Base-by-base conservation (phyloP, 2,888 invertebrate genomes). In the Tupiocoris notatus region DNA sequence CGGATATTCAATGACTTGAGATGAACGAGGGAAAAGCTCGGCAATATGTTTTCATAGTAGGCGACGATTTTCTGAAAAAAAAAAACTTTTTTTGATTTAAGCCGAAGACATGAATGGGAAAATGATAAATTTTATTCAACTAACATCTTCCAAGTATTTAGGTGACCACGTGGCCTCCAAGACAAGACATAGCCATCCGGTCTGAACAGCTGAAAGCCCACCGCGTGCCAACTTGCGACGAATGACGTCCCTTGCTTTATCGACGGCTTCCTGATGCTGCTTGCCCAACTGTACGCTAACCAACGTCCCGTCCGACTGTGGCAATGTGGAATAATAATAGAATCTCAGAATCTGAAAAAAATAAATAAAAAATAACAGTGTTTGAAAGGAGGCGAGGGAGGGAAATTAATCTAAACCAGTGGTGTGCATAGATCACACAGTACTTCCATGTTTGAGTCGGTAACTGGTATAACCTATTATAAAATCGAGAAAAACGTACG, bases 131-230 rank as follows among this genome's bases (percentile, higher is more conserved):
- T 39, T 39, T 12, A 39, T 3, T 12, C 39, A 39, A 63, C 62
- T 22, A 7, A 73, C 73, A 24, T 54, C n/a, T 7, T 62, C 63
- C 0, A 73, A 61, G 1, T n/a, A 1, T 20, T 61, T 61, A 1
- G 73, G 54, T n/a, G 73, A 73, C 17, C 63, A 16, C n/a, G 73
- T 62, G 2, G 62, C 63, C 62, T 73, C 73, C 16, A 73, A 54
- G 2, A 73, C 39, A 3, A 73, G 73, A 12, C 25, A 1, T 1
- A 73, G n/a, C 73, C 73, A 73, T n/a, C 22, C 18, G 2, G 25
- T 21, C 54, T 73, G 62, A 1, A 25, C 22, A 23, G 56, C 20
- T 1, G 62, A 39, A 7, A 73, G n/a, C 3, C 54, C 63, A 6
- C 54, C 62, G 61, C n/a, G 22, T 6, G 21, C 21, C 1, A 62